Evolutionary conservation across 1,140 invertebrate genomes (phyloP).

Genomic region (Mylabris phalerata): DNA sequence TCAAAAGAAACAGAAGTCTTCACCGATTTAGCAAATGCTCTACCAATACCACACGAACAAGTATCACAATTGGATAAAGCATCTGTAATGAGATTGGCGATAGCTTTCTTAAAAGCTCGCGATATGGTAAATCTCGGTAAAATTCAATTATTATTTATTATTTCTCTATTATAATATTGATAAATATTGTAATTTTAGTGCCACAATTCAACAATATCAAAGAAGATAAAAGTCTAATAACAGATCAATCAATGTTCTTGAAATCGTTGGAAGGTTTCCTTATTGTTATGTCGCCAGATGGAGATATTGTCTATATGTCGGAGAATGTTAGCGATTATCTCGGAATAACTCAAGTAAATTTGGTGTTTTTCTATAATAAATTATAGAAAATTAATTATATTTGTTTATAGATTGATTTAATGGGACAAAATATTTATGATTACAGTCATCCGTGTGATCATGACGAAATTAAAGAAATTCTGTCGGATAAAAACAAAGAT

Average conservation of each 20-base stretch:
- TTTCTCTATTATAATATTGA: not conserved
- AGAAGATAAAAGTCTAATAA: slow-evolving; percentile 9
- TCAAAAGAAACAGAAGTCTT: slow-evolving; percentile 94
- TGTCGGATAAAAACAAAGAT: slow-evolving; percentile 52
- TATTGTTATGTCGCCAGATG: slow-evolving; percentile 75
- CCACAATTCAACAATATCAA: slow-evolving; percentile 10
- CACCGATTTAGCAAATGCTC: slow-evolving; percentile 69
- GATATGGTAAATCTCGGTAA: slow-evolving; percentile 73
- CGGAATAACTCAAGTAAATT: slow-evolving; percentile 76
- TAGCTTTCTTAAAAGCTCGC: slow-evolving; percentile 81
- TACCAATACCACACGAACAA: slow-evolving; percentile 73
- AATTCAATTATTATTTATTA: slow-evolving; percentile 35
- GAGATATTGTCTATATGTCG: slow-evolving; percentile 85
- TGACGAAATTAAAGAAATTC: slow-evolving; percentile 77
- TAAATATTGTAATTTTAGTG: slow-evolving; percentile 36
- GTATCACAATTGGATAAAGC: slow-evolving; percentile 89
- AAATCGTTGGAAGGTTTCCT: slow-evolving; percentile 86
- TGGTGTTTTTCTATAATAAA: slow-evolving; percentile 1
- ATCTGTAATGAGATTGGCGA: slow-evolving; percentile 89
- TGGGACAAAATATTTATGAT: slow-evolving; percentile 90
- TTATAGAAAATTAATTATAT: slow-evolving; percentile 3
- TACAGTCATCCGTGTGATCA: slow-evolving; percentile 94
- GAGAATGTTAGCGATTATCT: slow-evolving; percentile 86
- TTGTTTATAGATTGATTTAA: slow-evolving; percentile 76
- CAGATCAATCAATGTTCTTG: slow-evolving; percentile 56